A percentile compares a stretch with the other conserved stretches of the same genome.
Evolutionary conservation across 2,888 invertebrate genomes (phyloP).

Genomic region (Nasonovia ribisnigri): DNA sequence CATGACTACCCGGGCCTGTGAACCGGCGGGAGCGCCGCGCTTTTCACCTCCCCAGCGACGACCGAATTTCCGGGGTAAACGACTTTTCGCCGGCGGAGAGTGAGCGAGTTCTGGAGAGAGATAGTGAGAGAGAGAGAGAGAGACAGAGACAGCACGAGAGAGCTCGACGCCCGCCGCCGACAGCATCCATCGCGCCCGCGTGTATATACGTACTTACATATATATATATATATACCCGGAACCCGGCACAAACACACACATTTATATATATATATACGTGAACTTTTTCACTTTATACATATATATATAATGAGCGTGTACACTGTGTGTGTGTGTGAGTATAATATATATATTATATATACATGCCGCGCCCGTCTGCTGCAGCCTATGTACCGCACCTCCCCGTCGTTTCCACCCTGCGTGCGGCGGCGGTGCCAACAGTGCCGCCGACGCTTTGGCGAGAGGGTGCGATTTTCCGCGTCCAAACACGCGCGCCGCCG

Average conservation of each 20-base stretch:
- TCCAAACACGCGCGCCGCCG: constrained; percentile 32
- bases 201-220: not conserved
- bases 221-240: not conserved
- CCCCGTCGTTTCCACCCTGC: not conserved
- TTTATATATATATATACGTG: not conserved
- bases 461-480: constrained; percentile 56
- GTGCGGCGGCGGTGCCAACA: not conserved
- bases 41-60: constrained; percentile 46
- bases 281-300: not conserved
- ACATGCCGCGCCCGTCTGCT: not conserved
- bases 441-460: not conserved
- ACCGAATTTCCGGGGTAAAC: constrained; percentile 63
- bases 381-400: not conserved
- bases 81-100: constrained; percentile 36
- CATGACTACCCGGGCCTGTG: constrained; percentile 28
- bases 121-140: no score
- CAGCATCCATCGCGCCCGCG: constrained; percentile 40
- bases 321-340: not conserved
- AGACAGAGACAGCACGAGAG: not conserved
- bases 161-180: constrained; percentile 25
- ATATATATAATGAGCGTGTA: not conserved
- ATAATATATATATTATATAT: not conserved
- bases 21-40: constrained; percentile 4
- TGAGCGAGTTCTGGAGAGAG: not conserved
- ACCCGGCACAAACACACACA: not conserved